Base-by-base conservation (phyloP, 30 jellyfish, hydroid and myxozoan genomes). In the Mastigias papua region DNA sequence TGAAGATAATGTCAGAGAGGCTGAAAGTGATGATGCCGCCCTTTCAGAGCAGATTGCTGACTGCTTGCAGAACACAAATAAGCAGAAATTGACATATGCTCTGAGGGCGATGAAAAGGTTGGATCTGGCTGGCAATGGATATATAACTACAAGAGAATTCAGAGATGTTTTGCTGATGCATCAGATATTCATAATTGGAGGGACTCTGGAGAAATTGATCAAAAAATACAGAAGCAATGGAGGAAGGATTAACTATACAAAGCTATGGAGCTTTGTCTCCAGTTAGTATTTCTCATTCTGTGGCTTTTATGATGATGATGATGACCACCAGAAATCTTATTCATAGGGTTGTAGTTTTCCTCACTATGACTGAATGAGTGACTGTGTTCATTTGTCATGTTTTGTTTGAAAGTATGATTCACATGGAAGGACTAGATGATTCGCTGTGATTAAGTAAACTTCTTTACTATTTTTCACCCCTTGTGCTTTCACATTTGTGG, bases 181-280 rank as follows among this genome's bases (percentile, higher is more conserved):
- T 79, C 90, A 79, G 81, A 63, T 79, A 0, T 79, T 79, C 61
- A 79, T 79, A 22, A 79, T 79, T 79, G 89, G 89, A 22, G 89
- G 89, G 21, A 46, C 89, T 6, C 29, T 79, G 81, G 89, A 79
- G 69, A 79, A 79, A 34, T 46, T 79, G 69, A 65, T 79, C 26
- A 80, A 79, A 50, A 79, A 79, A 17, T 79, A 60, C 57, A 60
- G 32, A 29, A 63, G 66, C 34, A 62, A 79, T 23, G 66, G 67
- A 0, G 89, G 89, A 0, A 79, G 61, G 80, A 79, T 79, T 26
- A 79, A 79, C 21, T 79, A 79, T 37, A 34, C 64, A 2, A 34
- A 30, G 22, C 27, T 79, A 50, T 79, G 89, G 89, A 61, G 61
- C 48, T 79, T 79, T 35, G 89, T 79, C 30, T 50, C 70, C 13